phyloP scores from a whole-genome alignment of 1,140 invertebrate genomes.

The Cotesia typhae region DNA sequence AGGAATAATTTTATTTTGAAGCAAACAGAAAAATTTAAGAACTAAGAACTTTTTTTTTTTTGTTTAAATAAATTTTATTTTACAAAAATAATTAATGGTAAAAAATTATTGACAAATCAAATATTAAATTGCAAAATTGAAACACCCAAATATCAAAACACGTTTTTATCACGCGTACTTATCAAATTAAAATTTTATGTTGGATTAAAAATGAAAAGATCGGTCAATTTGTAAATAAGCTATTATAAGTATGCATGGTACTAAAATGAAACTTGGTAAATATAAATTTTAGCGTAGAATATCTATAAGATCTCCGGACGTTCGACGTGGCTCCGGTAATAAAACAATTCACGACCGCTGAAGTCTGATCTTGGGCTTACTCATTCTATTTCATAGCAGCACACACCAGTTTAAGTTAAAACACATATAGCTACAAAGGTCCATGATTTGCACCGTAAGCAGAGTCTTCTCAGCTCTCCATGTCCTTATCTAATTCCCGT shows the following conservation, averaged over 20 bases:
- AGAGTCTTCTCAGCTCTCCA: neutral
- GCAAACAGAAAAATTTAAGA: too few species aligned
- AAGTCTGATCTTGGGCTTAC: conserved; percentile 41
- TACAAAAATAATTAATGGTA: too few species aligned
- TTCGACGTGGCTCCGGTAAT: conserved; percentile 50
- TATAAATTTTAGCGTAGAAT: conserved; percentile 52
- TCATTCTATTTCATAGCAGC: conserved; percentile 1
- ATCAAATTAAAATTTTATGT: neutral
- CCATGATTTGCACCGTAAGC: conserved; percentile 31
- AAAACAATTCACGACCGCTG: conserved; percentile 53
- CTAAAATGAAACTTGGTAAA: conserved; percentile 40
- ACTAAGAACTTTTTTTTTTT: too few species aligned
- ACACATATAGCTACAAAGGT: conserved; percentile 1
- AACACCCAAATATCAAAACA: too few species aligned
- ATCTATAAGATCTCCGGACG: conserved; percentile 40
- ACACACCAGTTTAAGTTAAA: neutral
- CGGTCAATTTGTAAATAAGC: conserved; percentile 37
- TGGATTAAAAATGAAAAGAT: neutral
- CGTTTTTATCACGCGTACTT: too few species aligned
- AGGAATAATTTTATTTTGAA: too few species aligned
- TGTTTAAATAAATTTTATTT: too few species aligned
- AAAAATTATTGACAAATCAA: too few species aligned
- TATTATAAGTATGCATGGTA: conserved; percentile 44
- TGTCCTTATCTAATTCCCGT: neutral
- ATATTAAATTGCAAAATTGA: too few species aligned